phyloP scores from a whole-genome alignment of 2,888 invertebrate genomes.

The Theretra japonica region DNA sequence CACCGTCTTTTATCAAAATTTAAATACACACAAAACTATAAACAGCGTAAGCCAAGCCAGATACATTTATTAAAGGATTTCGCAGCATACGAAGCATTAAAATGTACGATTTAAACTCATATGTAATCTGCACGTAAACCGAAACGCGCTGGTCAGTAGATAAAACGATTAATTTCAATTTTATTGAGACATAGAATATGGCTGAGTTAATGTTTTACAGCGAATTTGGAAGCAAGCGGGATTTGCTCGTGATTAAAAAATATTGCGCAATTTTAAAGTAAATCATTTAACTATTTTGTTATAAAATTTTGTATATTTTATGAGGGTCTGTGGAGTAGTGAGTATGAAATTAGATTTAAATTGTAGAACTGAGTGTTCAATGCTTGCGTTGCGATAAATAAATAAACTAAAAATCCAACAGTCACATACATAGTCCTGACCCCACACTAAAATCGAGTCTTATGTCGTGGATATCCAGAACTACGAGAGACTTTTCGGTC shows the following conservation, averaged over 20 bases:
- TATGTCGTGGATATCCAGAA: too few species aligned
- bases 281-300: too few species aligned
- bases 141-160: slow-evolving; percentile 12
- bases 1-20: too few species aligned
- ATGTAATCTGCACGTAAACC: slow-evolving; percentile 2
- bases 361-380: too few species aligned
- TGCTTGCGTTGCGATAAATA: too few species aligned
- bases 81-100: neutral
- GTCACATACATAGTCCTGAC: too few species aligned
- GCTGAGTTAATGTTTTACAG: neutral
- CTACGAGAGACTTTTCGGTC: too few species aligned
- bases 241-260: neutral
- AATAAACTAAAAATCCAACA: too few species aligned
- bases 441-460: too few species aligned
- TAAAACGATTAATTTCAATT: slow-evolving; percentile 28
- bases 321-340: too few species aligned
- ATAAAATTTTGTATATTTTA: too few species aligned
- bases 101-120: neutral
- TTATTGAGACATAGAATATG: slow-evolving; percentile 14
- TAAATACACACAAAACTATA: neutral
- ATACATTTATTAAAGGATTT: neutral
- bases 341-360: too few species aligned
- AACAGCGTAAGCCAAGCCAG: neutral
- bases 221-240: neutral
- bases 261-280: neutral